Base-by-base conservation (phyloP, 2,888 invertebrate genomes). In the Orthonychiurus folsomi region DNA sequence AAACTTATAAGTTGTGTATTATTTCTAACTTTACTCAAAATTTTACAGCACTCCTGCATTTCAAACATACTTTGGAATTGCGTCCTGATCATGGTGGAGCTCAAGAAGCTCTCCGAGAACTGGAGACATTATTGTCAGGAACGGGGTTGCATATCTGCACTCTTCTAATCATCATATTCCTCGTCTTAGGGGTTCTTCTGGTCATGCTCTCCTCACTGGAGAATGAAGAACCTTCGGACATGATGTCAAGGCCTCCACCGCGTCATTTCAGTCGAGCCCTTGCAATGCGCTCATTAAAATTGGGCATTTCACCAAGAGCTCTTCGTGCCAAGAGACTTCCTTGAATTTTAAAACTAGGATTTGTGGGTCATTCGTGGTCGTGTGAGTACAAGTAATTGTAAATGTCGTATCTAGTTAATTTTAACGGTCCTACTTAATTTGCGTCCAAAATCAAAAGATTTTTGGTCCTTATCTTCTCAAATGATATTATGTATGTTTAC, bases 211-310 rank as follows among this genome's bases (percentile, higher is more conserved):
- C 89, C 59, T 87, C 87, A 56, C 83, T 86, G 63, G 87, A 88
- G 71, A 74, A 75, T 27, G 76, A 78, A 53, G 79, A 79, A 65
- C 75, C 66, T 74, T 64, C 74, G 73, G 74, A 77, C 75, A 70
- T 82, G 73, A 86, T 85, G 76, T 83, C 86, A 3, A 88, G 68
- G 27, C 69, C 70, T 23, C 70, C 88, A 73, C 70, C 88, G 73
- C 84, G 90, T 37, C 89, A 91, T 76, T 91, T 91, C 78, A 91
- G 90, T 79, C 83, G 90, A 72, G 89, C 90, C 18, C 87, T 91
- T 86, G 89, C 91, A 20, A 90, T 91, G 89, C 82, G 89, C 15
- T 66, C 66, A 59, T 80, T 92, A 53, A 79, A 78, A 70, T 74
- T 79, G 50, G 79, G 79, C 1, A 77, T 79, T 57, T 79, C 78